A percentile compares a stretch with the other conserved stretches of the same genome.
Conservation (phyloP, 2,113 vertebrate species). For the Ramphastos sulfuratus region DNA sequence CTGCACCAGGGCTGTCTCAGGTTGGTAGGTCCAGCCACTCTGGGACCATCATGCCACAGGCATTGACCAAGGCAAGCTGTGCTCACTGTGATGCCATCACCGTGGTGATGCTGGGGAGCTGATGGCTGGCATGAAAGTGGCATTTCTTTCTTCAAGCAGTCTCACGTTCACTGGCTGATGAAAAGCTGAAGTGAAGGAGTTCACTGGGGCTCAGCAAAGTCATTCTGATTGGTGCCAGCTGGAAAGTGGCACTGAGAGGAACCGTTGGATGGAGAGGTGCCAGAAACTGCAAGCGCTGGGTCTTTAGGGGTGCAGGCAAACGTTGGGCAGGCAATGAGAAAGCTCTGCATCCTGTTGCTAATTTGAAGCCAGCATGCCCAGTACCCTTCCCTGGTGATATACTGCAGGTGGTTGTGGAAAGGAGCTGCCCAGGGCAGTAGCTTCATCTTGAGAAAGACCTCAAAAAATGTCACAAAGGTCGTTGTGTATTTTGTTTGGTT, state of each 20-base stretch:
- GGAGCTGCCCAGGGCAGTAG: background rate
- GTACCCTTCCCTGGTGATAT: background rate
- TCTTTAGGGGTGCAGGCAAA: background rate
- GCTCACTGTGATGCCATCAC: rapidly evolving
- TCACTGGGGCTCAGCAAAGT: background rate
- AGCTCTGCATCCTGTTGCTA: background rate
- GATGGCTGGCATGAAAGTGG: rapidly evolving
- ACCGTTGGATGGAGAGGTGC: background rate
- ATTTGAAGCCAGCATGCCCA: background rate
- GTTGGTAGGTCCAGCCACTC: background rate
- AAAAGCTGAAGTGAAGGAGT: background rate
- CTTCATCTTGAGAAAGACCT: background rate
- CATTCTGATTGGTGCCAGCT: background rate
- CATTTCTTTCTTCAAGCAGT: rapidly evolving
- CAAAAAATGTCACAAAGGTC: background rate
- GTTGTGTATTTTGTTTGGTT: background rate
- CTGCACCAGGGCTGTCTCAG: background rate
- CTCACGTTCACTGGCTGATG: rapidly evolving
- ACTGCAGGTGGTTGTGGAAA: background rate
- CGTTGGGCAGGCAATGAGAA: background rate
- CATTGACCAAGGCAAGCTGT: rapidly evolving
- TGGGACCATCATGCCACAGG: background rate
- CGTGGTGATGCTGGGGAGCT: rapidly evolving
- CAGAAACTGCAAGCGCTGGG: background rate
- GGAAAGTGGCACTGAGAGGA: background rate